phyloP scores from a whole-genome alignment of 1,140 invertebrate species.

The Nixonia krombeini region DNA sequence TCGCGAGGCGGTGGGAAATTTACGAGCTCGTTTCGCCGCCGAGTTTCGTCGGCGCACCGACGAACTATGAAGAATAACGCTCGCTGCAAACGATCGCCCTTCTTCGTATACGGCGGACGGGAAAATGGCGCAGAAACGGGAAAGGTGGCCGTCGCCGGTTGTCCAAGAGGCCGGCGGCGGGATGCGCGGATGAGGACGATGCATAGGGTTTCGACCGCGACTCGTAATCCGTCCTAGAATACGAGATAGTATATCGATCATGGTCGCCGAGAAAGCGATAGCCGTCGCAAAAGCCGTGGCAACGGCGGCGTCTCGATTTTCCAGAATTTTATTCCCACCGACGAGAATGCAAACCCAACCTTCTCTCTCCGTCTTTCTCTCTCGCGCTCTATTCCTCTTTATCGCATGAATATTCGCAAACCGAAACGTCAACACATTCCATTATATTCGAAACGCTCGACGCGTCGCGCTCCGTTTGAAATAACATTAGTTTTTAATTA shows the following conservation, averaged over 20 bases:
- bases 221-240: conserved; percentile 56
- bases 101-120: background rate
- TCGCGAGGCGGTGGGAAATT: conserved; percentile 20
- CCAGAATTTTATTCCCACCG: conserved; percentile 29
- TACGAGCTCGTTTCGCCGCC: conserved; percentile 8
- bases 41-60: no score
- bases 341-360: conserved; percentile 4
- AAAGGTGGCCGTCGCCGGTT: background rate
- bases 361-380: no score
- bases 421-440: no score
- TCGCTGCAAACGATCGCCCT: background rate
- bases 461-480: no score
- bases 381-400: no score
- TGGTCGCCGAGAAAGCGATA: no score
- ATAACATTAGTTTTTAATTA: no score
- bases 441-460: no score
- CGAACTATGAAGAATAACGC: no score
- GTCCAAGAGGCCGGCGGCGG: background rate
- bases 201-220: conserved; percentile 56
- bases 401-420: no score
- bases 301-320: conserved; percentile 28
- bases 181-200: conserved; percentile 33
- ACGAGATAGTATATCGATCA: conserved; percentile 47
- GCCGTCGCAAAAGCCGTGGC: conserved; percentile 13
- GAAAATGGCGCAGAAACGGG: conserved; percentile 13